Evolutionary conservation across 2,113 vertebrate species (phyloP), one percentile per base, ranked within the genome.

Genomic region (Nyctereutes procyonoides): DNA sequence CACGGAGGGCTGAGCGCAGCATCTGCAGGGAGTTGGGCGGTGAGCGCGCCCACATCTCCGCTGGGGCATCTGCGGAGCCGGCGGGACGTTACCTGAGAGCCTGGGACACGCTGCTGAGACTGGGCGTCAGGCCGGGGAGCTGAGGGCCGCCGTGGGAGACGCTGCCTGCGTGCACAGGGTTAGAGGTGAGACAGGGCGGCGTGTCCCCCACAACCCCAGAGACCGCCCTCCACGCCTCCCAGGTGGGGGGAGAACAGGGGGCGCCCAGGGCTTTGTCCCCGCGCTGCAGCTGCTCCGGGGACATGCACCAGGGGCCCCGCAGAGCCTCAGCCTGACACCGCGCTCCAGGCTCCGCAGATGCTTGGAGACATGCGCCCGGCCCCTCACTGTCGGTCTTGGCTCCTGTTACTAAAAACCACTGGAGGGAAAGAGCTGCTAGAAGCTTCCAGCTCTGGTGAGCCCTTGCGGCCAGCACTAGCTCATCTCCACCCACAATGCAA

Each of bases 51-150:
- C 30, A 2, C 15, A 8, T 32, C 65, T 19, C 65, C 0, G 1
- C 65, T 17, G 5, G 43, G 38, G 14, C 3, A 1, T 51, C 43
- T 15, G 65, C 3, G 43, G 26, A 8, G 24, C 24, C 8, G 48
- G 35, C 10, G 38, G 35, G 92, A 55, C 74, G 3, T 67, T 96
- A 99, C 99, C 99, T 99, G 98, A 99, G 90, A 90, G 98, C 98
- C 62, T 97, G 98, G 8, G 98, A 96, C 90, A 60, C 51, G 0
- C 30, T 91, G 2, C 95, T 97, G 79, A 98, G 98, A 85, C 93
- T 97, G 48, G 98, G 93, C 2, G 55, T 95, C 96, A 98, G 35
- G 85, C 96, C 86, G 94, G 90, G 98, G 71, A 98, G 98, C 95
- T 96, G 99, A 90, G 98, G 94, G 51, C 87, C 96, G 95, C 97